phyloP scores from a whole-genome alignment of 1,140 invertebrate genomes.

The Heliconius hermathena region DNA sequence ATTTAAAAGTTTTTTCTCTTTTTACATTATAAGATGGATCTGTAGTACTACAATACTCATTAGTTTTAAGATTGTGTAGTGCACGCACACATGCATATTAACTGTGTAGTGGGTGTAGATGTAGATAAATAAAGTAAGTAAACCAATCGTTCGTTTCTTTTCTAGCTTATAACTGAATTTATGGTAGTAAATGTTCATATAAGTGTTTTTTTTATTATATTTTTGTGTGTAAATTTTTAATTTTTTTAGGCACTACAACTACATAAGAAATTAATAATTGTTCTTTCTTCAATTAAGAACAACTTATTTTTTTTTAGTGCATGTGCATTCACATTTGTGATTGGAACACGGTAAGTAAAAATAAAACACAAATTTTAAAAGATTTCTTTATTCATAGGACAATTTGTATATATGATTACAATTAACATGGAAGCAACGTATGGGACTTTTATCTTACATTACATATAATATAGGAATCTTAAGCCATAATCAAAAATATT shows the following conservation, averaged over 20 bases:
- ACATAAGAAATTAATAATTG: too few species aligned
- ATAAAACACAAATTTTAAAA: constrained; percentile 27
- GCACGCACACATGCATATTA: constrained; percentile 58
- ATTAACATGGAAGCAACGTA: constrained; percentile 72
- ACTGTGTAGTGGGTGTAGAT: constrained; percentile 52
- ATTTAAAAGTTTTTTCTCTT: constrained; percentile 44
- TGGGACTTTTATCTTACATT: constrained; percentile 57
- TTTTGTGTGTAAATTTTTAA: too few species aligned
- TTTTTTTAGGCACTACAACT: too few species aligned
- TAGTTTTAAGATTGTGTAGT: constrained; percentile 56
- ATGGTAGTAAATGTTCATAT: too few species aligned
- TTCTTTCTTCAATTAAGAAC: too few species aligned
- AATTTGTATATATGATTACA: constrained; percentile 62
- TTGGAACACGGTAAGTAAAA: background rate
- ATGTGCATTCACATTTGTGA: too few species aligned
- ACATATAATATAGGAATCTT: constrained; percentile 52
- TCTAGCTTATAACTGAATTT: background rate
- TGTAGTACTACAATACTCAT: constrained; percentile 77
- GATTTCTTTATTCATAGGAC: constrained; percentile 61
- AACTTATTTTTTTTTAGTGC: too few species aligned
- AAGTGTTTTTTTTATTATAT: too few species aligned
- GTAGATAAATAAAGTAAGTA: constrained; percentile 42
- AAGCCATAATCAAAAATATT: constrained; percentile 52
- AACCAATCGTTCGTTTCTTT: constrained; percentile 27
- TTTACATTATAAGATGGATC: constrained; percentile 41